These are phyloP conservation scores for Aeoliscus strigatus DNA, from an alignment of 2,797 vertebrate genomes.

Conservation along the genomic window DNA sequence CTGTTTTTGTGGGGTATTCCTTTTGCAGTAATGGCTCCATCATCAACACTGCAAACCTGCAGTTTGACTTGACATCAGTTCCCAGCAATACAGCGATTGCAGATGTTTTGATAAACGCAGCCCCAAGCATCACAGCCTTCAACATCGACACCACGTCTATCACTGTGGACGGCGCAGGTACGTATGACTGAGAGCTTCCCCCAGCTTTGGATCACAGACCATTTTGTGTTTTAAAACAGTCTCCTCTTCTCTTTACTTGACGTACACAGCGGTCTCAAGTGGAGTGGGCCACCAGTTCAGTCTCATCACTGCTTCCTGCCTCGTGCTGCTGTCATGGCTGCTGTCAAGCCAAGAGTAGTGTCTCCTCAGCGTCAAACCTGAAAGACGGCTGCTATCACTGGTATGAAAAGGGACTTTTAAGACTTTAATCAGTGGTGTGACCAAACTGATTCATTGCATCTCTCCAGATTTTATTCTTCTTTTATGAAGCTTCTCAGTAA, in stretches of 20 bases:
- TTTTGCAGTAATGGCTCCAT: constrained; percentile 47
- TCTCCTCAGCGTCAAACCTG: background rate
- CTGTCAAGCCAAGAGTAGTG: constrained; percentile 24
- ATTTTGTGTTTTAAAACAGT: background rate
- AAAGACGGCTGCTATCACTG: too few species aligned
- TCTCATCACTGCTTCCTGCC: constrained; percentile 29
- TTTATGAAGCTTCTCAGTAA: too few species aligned
- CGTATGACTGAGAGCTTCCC: constrained; percentile 12
- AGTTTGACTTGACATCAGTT: constrained; percentile 26
- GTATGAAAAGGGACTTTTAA: constrained; percentile 5
- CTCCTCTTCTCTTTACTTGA: constrained; percentile 2
- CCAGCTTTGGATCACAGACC: too few species aligned
- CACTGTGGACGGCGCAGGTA: constrained; percentile 32
- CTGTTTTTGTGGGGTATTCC: constrained; percentile 4
- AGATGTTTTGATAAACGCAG: constrained; percentile 30
- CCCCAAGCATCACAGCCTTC: constrained; percentile 36
- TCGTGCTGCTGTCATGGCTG: constrained; percentile 38
- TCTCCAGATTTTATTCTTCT: too few species aligned
- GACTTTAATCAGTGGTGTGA: too few species aligned
- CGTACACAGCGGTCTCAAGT: constrained; percentile 31
- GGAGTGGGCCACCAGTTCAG: constrained; percentile 32
- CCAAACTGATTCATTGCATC: too few species aligned
- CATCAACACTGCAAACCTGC: background rate
- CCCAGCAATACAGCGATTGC: constrained; percentile 26
- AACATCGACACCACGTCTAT: constrained; percentile 33